Conservation (phyloP, 1,140 invertebrate genomes). For the Apis laboriosa region DNA sequence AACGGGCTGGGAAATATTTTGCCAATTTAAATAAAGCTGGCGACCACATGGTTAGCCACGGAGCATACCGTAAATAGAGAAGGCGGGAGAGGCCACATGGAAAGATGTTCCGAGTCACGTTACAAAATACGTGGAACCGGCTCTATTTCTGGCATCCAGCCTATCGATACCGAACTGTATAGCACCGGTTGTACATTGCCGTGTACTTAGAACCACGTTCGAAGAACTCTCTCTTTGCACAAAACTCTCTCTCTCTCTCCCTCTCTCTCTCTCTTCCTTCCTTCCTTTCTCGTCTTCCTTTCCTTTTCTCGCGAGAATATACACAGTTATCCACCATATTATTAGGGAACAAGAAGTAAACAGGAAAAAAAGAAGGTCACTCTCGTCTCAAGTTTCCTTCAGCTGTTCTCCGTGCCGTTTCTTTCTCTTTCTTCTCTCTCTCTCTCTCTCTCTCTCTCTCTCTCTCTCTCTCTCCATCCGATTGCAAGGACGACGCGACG, state of each 20-base stretch:
- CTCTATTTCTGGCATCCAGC: constrained; percentile 62
- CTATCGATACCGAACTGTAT: constrained; percentile 11
- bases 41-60: constrained; percentile 60
- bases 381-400: neutral
- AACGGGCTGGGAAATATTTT: constrained; percentile 41
- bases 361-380: no score
- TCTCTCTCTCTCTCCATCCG: no score
- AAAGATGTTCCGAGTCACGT: constrained; percentile 42
- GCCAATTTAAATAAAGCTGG: constrained; percentile 61
- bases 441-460: no score
- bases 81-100: constrained; percentile 57
- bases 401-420: neutral
- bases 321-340: no score
- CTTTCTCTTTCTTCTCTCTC: no score
- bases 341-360: no score
- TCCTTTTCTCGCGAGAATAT: no score
- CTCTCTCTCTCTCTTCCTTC: no score
- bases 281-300: no score
- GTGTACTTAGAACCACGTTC: neutral
- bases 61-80: constrained; percentile 57
- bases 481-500: constrained; percentile 30
- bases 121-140: constrained; percentile 49
- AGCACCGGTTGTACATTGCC: neutral
- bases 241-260: no score
- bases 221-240: no score